Evolutionary conservation across 2,113 vertebrate genomes (phyloP).

Genomic region (Cinclus cinclus): DNA sequence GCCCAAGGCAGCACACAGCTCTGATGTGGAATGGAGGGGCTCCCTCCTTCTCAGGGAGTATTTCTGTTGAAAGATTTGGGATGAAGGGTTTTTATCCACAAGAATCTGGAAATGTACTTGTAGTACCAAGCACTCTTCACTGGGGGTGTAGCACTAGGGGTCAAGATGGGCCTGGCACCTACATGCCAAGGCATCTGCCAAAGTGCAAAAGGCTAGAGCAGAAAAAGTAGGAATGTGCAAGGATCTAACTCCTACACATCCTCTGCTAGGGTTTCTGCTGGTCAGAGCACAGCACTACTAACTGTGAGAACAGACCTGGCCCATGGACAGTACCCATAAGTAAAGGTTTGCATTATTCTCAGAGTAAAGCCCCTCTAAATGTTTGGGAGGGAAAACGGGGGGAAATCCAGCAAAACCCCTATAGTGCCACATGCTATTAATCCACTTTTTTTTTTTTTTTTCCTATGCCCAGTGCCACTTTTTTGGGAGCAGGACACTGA

Average conservation of each 20-base stretch:
- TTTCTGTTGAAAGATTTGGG: accelerated
- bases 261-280: neutral
- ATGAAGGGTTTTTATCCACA: neutral
- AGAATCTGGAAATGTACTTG: neutral
- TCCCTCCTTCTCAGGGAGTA: neutral
- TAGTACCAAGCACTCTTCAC: neutral
- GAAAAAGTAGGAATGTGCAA: neutral
- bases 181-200: accelerated
- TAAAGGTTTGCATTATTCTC: neutral
- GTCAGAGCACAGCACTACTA: neutral
- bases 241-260: neutral
- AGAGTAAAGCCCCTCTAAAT: neutral
- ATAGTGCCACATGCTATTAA: neutral
- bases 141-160: accelerated
- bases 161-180: accelerated
- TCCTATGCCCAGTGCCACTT: accelerated
- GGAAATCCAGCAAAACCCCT: accelerated
- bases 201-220: neutral
- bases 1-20: neutral
- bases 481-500: neutral
- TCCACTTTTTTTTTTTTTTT: accelerated
- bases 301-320: neutral
- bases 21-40: accelerated
- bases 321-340: accelerated
- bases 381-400: neutral